These are phyloP conservation scores for Limosa lapponica DNA, from an alignment of 2,797 vertebrate species.

Conservation along the genomic window DNA sequence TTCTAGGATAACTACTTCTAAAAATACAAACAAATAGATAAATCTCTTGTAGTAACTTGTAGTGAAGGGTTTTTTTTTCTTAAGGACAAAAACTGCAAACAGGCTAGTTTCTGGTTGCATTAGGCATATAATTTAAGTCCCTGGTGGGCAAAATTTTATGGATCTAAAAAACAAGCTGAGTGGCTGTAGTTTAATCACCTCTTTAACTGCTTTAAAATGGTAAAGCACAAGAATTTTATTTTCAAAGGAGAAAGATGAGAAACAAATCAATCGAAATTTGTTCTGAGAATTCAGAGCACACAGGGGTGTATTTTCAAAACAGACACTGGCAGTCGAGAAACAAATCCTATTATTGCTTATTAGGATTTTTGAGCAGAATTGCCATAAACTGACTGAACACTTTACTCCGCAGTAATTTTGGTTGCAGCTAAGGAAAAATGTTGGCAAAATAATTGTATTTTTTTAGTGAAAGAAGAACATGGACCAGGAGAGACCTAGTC, in stretches of 20 bases:
- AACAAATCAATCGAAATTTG: not conserved
- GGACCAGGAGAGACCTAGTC: not conserved
- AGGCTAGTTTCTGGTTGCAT: not conserved
- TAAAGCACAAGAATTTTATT: not conserved
- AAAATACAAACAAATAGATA: not conserved
- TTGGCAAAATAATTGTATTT: not conserved
- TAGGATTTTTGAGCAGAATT: not conserved
- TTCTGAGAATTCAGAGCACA: not conserved
- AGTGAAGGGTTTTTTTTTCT: not conserved
- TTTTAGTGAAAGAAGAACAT: not conserved
- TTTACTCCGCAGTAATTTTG: not conserved
- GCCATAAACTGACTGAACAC: not conserved
- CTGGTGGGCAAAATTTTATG: not conserved
- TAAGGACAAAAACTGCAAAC: not conserved
- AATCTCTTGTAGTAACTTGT: not conserved
- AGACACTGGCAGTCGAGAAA: not conserved
- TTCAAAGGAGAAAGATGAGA: not conserved
- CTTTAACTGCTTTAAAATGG: not conserved
- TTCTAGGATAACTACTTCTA: not conserved
- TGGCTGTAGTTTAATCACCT: not conserved
- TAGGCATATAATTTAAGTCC: not conserved
- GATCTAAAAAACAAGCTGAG: not conserved
- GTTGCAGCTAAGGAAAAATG: not conserved
- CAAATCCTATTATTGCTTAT: constrained; percentile 36
- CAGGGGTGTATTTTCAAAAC: not conserved